phyloP scores from a whole-genome alignment of 2,888 invertebrate genomes.

The Oscheius myriophilus region DNA sequence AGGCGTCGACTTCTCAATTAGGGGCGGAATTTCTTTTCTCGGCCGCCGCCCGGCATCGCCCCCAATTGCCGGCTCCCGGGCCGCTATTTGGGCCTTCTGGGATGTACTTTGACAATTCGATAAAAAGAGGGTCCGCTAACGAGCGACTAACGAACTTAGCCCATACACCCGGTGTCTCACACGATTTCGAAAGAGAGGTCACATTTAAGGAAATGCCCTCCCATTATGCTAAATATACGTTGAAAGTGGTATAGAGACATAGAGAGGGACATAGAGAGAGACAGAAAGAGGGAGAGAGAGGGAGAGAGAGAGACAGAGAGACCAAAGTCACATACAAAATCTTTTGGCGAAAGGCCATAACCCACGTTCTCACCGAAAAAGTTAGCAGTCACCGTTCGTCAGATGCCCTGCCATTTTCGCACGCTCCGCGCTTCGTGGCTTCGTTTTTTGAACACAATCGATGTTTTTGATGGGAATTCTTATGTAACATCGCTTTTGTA shows the following conservation, averaged over 20 bases:
- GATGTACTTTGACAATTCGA: slow-evolving; percentile 20
- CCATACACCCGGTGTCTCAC: neutral
- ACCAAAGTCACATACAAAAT: neutral
- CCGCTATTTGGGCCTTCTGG: neutral
- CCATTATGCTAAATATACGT: too few relatives aligned
- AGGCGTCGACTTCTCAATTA: neutral
- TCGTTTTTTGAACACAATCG: neutral
- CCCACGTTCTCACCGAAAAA: too few relatives aligned
- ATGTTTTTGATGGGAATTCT: neutral
- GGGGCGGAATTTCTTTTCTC: neutral
- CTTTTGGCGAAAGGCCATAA: too few relatives aligned
- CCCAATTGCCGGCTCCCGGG: neutral
- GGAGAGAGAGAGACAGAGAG: neutral
- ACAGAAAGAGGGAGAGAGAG: neutral
- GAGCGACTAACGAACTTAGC: slow-evolving; percentile 28
- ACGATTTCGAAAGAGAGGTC: neutral
- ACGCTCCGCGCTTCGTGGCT: neutral
- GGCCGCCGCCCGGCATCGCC: neutral
- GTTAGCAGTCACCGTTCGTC: too few relatives aligned
- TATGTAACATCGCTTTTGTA: too few relatives aligned
- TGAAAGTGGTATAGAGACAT: neutral
- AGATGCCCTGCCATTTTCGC: neutral
- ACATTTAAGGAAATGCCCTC: neutral
- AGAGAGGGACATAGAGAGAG: neutral
- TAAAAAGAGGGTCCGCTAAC: slow-evolving; percentile 29